Evolutionary conservation across 2,888 invertebrate genomes (phyloP), one percentile per base, ranked within the genome.

Genomic region (Cephus spinipes): DNA sequence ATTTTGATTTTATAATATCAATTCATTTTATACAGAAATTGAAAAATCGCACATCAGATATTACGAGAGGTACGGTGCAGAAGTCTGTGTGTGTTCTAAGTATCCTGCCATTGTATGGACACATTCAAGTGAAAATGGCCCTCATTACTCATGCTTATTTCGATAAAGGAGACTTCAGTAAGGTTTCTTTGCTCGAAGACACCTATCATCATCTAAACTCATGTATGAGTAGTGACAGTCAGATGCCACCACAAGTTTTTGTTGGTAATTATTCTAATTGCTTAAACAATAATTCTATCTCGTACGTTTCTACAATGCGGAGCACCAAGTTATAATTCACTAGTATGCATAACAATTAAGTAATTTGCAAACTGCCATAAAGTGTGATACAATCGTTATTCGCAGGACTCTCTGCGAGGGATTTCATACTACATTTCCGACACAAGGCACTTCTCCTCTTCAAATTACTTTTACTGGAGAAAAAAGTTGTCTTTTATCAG

Each of bases 111-210:
- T 93, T 99, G 15, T 99, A 97, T 93, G 99, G 99, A 0, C 96
- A 98, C 78, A 96, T 98, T 79, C 97, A 98, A 90, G 96, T 98
- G 82, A 99, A 99, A 93, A 95, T 99, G 93, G 96, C 98, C 82
- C 93, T 99, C 12, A 99, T 99, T 80, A 99, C 99, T 0, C 96
- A 98, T 90, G 98, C 98, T 0, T 99, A 99, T 93, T 99, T 99
- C 92, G 95, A 98, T 79, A 98, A 98, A 91, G 97, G 97, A 32
- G 98, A 98, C 92, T 98, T 98, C 90, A 96, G 96, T 82, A 96
- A 97, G 92, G 96, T 97, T 4, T 95, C 96, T 23, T 93, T 98
- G 69, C 93, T 99, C 78, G 96, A 98, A 88, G 98, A 99, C 90
- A 98, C 98, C 74, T 99, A 95, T 92, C 95, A 96, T 86, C 98